Evolutionary conservation across 2,888 invertebrate species (phyloP), one percentile per base, ranked within the genome.

Genomic region (Athalia rosae): DNA sequence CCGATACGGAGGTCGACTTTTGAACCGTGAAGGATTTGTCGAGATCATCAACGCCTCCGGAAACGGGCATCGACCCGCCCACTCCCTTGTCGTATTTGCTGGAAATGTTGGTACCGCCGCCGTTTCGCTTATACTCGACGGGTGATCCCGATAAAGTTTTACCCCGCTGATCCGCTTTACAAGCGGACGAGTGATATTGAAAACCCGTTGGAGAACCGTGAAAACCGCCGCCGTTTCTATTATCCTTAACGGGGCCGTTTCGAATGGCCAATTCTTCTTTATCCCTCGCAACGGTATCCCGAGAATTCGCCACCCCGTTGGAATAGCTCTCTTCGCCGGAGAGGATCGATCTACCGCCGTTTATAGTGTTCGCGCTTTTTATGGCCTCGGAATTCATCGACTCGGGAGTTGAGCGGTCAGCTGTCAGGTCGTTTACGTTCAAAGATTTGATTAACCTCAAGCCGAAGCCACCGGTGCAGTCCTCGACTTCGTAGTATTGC

Each of bases 401-500:
- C n/a, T 11, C n/a, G 9, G 53, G 28, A 28, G 28, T 67, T 67
- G 15, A 28, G 53, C 71, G 41, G 48, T 2, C 67, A 11, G n/a
- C 53, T 48, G 50, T 48, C 11, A n/a, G 13, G 13, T 15, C 28
- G 74, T 41, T 50, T 11, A 74, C 76, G 47, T 81, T 78, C 63
- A 79, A 73, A 6, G 81, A 80, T 77, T 77, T 56, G 74, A 81
- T 7, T 11, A 78, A 79, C 78, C 64, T 80, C 28, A 82, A 45
- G 8, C 74, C 80, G 73, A 81, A 83, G 59, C 81, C 83, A 50
- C 78, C 82, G 11, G 41, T 56, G 61, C 77, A 81, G 63, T 82
- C 83, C 59, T 73, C 79, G 7, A 82, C 79, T 73, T 83, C 81
- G 79, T 81, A 81, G 79, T 82, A 81, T 45, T 84, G 83, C 28